Evolutionary conservation across 2,888 invertebrate species (phyloP).

Genomic region (Acrocera orbiculus): DNA sequence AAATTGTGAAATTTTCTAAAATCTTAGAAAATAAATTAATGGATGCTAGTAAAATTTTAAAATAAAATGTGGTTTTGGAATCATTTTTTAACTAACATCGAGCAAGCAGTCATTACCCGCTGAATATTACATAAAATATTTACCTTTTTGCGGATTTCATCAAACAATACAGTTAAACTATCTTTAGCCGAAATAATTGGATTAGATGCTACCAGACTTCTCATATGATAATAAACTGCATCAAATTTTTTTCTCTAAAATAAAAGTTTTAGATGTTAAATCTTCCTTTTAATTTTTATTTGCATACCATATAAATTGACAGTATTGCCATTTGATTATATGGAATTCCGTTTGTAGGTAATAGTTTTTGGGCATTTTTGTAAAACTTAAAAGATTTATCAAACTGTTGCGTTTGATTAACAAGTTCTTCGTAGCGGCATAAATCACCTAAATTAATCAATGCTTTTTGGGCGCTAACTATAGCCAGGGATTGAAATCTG

Average conservation of each 20-base stretch:
- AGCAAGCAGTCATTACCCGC: too few species aligned
- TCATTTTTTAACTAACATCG: too few species aligned
- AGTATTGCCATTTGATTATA: slow-evolving; percentile 89
- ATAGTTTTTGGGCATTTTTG: slow-evolving; percentile 79
- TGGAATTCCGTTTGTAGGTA: slow-evolving; percentile 87
- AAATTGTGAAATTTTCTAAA: too few species aligned
- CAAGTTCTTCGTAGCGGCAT: slow-evolving; percentile 75
- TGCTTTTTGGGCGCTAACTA: too few species aligned
- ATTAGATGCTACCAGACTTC: slow-evolving; percentile 86
- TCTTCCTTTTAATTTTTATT: too few species aligned
- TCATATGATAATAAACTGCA: slow-evolving; percentile 93
- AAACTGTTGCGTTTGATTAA: slow-evolving; percentile 63
- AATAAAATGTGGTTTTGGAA: too few species aligned
- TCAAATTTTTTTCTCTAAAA: slow-evolving; percentile 82
- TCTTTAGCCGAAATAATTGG: slow-evolving; percentile 85
- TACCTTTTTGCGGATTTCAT: slow-evolving; percentile 78
- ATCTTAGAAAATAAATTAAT: too few species aligned
- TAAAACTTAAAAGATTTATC: slow-evolving; percentile 74
- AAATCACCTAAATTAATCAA: slow-evolving; percentile 84
- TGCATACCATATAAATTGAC: slow-evolving; percentile 64
- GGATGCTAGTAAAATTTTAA: too few species aligned
- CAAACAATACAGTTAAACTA: slow-evolving; percentile 70
- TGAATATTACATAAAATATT: too few species aligned
- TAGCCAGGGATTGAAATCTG: too few species aligned
- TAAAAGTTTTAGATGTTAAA: background rate